Percentiles rank a stretch among this genome's conserved stretches.
Conservation (phyloP, 2,113 vertebrate genomes). For the Atractosteus spatula region DNA sequence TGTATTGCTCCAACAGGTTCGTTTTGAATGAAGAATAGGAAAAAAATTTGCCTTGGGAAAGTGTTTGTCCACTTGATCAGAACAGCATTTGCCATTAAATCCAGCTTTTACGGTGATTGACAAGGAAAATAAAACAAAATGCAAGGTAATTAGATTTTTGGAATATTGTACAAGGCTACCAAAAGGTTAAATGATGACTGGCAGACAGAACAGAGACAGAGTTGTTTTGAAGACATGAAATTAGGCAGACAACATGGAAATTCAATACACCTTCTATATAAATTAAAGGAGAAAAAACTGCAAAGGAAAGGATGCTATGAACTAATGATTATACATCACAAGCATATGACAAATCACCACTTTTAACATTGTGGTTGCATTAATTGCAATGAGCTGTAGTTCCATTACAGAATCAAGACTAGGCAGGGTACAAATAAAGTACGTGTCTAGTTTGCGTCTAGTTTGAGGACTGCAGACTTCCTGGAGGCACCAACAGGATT, state of each 20-base stretch:
- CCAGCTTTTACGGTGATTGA: constrained; percentile 29
- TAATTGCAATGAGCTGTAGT: constrained; percentile 65
- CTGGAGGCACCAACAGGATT: constrained; percentile 72
- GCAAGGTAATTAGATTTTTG: constrained; percentile 14
- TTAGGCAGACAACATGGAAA: constrained; percentile 1
- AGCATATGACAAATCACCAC: constrained; percentile 72
- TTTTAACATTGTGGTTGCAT: constrained; percentile 74
- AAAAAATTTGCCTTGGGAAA: constrained; percentile 49
- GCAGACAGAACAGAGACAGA: neutral
- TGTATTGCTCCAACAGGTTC: constrained; percentile 60
- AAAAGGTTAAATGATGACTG: neutral
- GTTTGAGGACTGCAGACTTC: constrained; percentile 67
- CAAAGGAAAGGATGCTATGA: constrained; percentile 54
- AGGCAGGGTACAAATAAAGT: constrained; percentile 67
- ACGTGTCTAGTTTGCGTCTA: constrained; percentile 52
- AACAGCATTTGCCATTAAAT: neutral
- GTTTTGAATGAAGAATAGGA: constrained; percentile 60
- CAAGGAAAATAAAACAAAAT: constrained; percentile 46
- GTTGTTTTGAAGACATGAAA: constrained; percentile 3
- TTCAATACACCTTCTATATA: constrained; percentile 23
- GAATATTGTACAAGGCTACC: neutral
- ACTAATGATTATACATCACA: constrained; percentile 72
- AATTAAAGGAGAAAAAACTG: constrained; percentile 34
- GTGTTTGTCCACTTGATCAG: constrained; percentile 52
- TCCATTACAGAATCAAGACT: constrained; percentile 69